A percentile compares a stretch with the other conserved stretches of the same genome.
Conservation (phyloP, 2,797 vertebrate species). For the Heterohyrax brucei region DNA sequence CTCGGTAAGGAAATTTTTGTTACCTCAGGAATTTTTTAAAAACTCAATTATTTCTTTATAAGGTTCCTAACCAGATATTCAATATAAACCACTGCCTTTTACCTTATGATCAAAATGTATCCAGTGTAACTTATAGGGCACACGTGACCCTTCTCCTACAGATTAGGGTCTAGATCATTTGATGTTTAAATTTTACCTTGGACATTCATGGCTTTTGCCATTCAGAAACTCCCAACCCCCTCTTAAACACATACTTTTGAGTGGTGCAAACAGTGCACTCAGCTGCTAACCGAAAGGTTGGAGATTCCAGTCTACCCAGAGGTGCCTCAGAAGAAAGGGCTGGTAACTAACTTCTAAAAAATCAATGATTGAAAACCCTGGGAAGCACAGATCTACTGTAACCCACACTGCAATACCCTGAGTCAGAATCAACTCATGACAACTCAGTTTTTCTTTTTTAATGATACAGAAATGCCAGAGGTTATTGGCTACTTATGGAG, state of each 20-base stretch:
- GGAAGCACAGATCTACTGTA: too few relatives aligned
- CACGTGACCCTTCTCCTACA: not conserved
- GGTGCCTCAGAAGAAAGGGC: too few relatives aligned
- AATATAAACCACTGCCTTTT: constrained; percentile 30
- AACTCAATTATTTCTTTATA: constrained; percentile 57
- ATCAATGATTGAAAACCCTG: too few relatives aligned
- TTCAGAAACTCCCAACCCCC: too few relatives aligned
- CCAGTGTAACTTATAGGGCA: not conserved
- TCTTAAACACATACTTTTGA: too few relatives aligned
- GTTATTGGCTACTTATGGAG: not conserved
- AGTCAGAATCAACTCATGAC: too few relatives aligned
- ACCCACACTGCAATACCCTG: too few relatives aligned
- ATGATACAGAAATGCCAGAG: not conserved
- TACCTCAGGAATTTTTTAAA: not conserved
- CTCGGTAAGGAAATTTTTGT: constrained; percentile 24
- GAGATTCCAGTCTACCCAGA: too few relatives aligned
- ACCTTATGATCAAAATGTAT: not conserved
- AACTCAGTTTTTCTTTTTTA: not conserved
- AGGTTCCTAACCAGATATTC: constrained; percentile 29
- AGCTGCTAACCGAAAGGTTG: too few relatives aligned
- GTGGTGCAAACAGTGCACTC: too few relatives aligned
- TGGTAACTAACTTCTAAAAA: too few relatives aligned
- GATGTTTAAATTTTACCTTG: constrained; percentile 62
- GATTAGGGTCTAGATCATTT: constrained; percentile 24
- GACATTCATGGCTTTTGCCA: not conserved